These are phyloP conservation scores for Protosalanx chinensis DNA, from an alignment of 2,797 vertebrate species.

Conservation along the genomic window DNA sequence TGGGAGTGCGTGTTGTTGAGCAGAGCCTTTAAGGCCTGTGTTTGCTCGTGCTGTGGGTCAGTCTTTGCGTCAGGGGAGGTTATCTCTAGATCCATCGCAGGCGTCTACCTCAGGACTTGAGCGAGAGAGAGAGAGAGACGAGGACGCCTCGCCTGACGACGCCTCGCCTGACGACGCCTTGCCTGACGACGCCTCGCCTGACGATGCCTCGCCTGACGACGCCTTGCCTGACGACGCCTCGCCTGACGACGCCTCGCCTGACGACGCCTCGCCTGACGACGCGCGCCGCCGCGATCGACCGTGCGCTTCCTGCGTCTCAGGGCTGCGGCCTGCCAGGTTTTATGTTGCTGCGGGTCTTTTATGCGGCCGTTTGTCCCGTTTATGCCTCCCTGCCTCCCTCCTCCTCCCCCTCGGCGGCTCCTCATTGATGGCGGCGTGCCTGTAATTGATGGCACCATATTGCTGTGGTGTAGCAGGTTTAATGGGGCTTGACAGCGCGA, in stretches of 20 bases:
- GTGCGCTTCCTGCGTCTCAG: not conserved
- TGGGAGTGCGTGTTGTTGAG: not conserved
- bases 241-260: too few species aligned
- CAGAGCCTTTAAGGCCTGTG: not conserved
- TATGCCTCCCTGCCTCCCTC: slow-evolving; percentile 72
- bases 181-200: too few species aligned
- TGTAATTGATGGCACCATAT: slow-evolving; percentile 82
- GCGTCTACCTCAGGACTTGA: too few species aligned
- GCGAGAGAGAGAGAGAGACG: too few species aligned
- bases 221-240: too few species aligned
- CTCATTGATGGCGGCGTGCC: slow-evolving; percentile 71
- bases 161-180: too few species aligned
- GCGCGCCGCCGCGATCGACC: too few species aligned
- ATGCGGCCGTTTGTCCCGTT: slow-evolving; percentile 81
- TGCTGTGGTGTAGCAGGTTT: slow-evolving; percentile 79
- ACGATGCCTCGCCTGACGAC: too few species aligned
- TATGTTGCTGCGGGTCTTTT: slow-evolving; percentile 63
- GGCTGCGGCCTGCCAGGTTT: slow-evolving; percentile 46
- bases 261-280: too few species aligned
- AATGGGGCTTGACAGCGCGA: slow-evolving; percentile 80
- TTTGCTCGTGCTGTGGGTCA: not conserved
- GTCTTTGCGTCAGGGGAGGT: not conserved
- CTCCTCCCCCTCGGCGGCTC: slow-evolving; percentile 43
- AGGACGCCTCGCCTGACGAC: too few species aligned
- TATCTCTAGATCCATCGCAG: too few species aligned